These are phyloP conservation scores for Steinernema feltiae DNA, from an alignment of 1,140 invertebrate species.

Conservation along the genomic window DNA sequence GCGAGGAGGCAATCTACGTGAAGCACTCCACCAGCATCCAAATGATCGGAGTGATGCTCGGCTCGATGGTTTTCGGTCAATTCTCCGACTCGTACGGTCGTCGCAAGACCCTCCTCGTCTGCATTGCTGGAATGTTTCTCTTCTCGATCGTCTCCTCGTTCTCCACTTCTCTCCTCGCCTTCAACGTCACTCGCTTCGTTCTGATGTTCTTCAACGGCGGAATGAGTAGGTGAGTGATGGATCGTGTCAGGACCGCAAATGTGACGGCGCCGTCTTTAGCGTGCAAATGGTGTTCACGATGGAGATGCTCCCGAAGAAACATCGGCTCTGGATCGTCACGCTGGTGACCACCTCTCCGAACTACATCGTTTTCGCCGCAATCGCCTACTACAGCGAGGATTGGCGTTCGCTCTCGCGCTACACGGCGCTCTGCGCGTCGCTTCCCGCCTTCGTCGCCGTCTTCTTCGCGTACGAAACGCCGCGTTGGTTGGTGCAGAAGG, in stretches of 20 bases:
- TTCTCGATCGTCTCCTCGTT: slow-evolving; percentile 37
- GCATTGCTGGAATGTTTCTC: slow-evolving; percentile 38
- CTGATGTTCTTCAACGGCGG: slow-evolving; percentile 49
- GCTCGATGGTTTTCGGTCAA: slow-evolving; percentile 39
- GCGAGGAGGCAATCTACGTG: slow-evolving; percentile 14
- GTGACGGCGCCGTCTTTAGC: too few species aligned
- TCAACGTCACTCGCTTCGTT: slow-evolving; percentile 35
- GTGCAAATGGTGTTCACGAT: slow-evolving; percentile 39
- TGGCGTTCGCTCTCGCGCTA: slow-evolving; percentile 37
- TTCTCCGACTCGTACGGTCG: slow-evolving; percentile 33
- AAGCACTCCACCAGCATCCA: slow-evolving; percentile 27
- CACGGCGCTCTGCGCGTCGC: slow-evolving; percentile 29
- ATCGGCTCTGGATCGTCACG: slow-evolving; percentile 37
- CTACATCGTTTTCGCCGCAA: slow-evolving; percentile 43
- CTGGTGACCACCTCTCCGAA: slow-evolving; percentile 47
- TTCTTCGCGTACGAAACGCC: slow-evolving; percentile 48
- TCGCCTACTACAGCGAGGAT: slow-evolving; percentile 39
- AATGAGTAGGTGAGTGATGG: slow-evolving; percentile 28
- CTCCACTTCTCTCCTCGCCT: slow-evolving; percentile 26
- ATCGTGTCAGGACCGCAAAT: too few species aligned
- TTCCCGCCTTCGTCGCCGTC: slow-evolving; percentile 42
- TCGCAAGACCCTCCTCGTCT: slow-evolving; percentile 22
- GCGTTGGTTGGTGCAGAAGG: slow-evolving; percentile 48
- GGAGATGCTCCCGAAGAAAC: slow-evolving; percentile 46
- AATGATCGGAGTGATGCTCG: slow-evolving; percentile 29